Evolutionary conservation across 2,113 vertebrate species (phyloP).

Genomic region (Pycnonotus jocosus): DNA sequence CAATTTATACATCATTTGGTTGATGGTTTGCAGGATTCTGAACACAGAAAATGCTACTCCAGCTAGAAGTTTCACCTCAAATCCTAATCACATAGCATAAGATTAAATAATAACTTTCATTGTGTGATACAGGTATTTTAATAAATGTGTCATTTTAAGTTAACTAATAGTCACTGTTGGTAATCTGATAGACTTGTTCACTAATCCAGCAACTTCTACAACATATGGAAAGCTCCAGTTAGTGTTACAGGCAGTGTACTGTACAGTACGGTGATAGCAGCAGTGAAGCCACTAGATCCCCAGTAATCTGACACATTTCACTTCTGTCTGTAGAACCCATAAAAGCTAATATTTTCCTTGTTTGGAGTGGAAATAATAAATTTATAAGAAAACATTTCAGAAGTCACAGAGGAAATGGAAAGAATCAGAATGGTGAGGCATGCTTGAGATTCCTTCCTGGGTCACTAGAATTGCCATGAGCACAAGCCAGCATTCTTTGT

Average conservation of each 20-base stretch:
- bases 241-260: background rate
- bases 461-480: background rate
- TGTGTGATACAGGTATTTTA: background rate
- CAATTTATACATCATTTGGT: too few relatives aligned
- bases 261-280: background rate
- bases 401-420: background rate
- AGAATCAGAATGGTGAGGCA: background rate
- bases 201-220: background rate
- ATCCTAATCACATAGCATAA: background rate
- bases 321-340: background rate
- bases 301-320: background rate
- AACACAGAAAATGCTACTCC: background rate
- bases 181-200: background rate
- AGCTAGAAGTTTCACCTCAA: background rate
- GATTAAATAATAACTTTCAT: background rate
- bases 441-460: background rate
- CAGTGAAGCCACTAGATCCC: background rate
- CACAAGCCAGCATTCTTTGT: background rate
- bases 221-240: fast-evolving
- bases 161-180: background rate
- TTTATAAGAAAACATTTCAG: background rate
- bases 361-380: background rate
- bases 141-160: background rate
- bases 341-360: background rate
- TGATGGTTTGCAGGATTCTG: background rate